A percentile compares a stretch with the other conserved stretches of the same genome.
Evolutionary conservation across 2,888 invertebrate species (phyloP).

Genomic region (Thymelicus lineola): DNA sequence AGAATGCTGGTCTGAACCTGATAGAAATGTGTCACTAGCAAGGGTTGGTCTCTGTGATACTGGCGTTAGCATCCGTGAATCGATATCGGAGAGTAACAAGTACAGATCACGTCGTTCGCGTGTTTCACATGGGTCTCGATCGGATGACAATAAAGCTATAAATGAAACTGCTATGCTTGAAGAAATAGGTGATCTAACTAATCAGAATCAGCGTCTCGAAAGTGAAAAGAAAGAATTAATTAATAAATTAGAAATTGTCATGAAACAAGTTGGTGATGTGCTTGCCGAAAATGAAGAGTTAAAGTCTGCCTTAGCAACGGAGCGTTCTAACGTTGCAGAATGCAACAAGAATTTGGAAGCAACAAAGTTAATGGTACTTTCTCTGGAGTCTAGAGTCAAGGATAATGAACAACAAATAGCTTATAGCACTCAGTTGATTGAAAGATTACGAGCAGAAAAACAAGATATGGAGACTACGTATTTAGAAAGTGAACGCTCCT

Average conservation of each 20-base stretch:
- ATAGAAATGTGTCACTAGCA: slow-evolving; percentile 91
- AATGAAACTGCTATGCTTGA: slow-evolving; percentile 83
- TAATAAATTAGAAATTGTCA: slow-evolving; percentile 65
- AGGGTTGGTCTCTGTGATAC: slow-evolving; percentile 88
- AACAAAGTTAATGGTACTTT: slow-evolving; percentile 55
- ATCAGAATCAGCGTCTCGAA: slow-evolving; percentile 63
- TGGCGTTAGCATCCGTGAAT: slow-evolving; percentile 59
- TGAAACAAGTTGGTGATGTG: slow-evolving; percentile 64
- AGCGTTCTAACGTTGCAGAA: slow-evolving; percentile 57
- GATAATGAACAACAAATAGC: slow-evolving; percentile 64
- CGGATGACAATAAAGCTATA: slow-evolving; percentile 75
- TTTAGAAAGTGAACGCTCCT: slow-evolving; percentile 80
- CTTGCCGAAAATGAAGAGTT: slow-evolving; percentile 60
- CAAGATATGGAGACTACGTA: slow-evolving; percentile 72
- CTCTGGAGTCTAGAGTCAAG: slow-evolving; percentile 61
- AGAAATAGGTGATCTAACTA: slow-evolving; percentile 75
- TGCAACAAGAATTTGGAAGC: slow-evolving; percentile 59
- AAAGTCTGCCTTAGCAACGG: slow-evolving; percentile 56
- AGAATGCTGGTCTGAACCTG: slow-evolving; percentile 95
- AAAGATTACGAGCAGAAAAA: slow-evolving; percentile 68
- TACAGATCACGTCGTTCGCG: slow-evolving; percentile 71
- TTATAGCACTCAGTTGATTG: slow-evolving; percentile 58
- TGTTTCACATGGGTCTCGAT: slow-evolving; percentile 71
- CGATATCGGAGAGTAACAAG: slow-evolving; percentile 66
- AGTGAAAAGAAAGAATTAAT: slow-evolving; percentile 75